Percentiles rank a stretch among this genome's conserved stretches.
These are phyloP conservation scores for Cynocephalus volans DNA, from an alignment of 2,113 vertebrate species.

Conservation along the genomic window DNA sequence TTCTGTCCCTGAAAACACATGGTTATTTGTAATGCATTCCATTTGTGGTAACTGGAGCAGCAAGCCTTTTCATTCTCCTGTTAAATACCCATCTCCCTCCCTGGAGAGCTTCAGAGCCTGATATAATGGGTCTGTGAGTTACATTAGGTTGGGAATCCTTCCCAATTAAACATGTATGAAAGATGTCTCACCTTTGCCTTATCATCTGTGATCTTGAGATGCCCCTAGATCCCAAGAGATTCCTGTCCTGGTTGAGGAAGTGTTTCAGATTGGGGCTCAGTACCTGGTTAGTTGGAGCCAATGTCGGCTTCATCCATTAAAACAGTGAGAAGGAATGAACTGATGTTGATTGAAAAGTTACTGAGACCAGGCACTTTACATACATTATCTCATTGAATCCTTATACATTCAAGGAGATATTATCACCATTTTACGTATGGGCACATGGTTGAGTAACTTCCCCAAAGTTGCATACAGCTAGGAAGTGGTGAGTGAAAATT, in stretches of 20 bases:
- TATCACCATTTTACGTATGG: constrained; percentile 10
- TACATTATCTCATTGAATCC: neutral
- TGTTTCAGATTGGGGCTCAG: constrained; percentile 21
- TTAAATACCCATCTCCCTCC: constrained; percentile 6
- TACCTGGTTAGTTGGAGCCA: neutral
- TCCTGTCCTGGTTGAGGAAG: neutral
- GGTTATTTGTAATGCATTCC: constrained; percentile 63
- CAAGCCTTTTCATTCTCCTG: constrained; percentile 44
- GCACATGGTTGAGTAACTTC: constrained; percentile 1
- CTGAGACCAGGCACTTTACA: neutral
- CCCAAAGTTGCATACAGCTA: neutral
- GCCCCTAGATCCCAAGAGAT: neutral
- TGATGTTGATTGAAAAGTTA: constrained; percentile 18
- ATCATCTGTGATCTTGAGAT: constrained; percentile 44
- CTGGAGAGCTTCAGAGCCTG: constrained; percentile 20
- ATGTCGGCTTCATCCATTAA: constrained; percentile 10
- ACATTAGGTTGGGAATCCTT: constrained; percentile 42
- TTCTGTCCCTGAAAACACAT: constrained; percentile 50
- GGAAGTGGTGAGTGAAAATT: constrained; percentile 18
- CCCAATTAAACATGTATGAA: constrained; percentile 33
- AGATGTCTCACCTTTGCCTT: neutral
- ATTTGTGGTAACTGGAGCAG: constrained; percentile 61
- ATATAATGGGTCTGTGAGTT: constrained; percentile 52
- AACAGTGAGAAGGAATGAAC: neutral
- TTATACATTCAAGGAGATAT: neutral